These are phyloP conservation scores for Melanotaenia pygmaea DNA, from an alignment of 2,797 vertebrate genomes.

Conservation along the genomic window DNA sequence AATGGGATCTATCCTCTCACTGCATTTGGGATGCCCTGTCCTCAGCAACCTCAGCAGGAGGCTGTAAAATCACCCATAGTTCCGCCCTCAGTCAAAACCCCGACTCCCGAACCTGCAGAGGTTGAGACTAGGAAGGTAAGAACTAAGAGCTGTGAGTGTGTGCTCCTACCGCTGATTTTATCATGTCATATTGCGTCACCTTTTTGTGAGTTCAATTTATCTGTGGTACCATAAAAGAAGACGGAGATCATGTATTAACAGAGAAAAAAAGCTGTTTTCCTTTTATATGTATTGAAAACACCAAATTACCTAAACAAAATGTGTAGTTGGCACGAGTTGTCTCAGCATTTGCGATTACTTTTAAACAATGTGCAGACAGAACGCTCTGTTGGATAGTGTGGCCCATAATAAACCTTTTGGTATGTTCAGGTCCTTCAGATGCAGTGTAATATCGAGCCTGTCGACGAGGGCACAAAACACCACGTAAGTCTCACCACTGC, in stretches of 20 bases:
- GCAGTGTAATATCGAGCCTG: slow-evolving; percentile 98
- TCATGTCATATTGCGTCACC: background rate
- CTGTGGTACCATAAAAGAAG: background rate
- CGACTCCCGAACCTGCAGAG: slow-evolving; percentile 96
- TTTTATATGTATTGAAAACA: too few species aligned
- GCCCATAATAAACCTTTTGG: background rate
- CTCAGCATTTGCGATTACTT: too few species aligned
- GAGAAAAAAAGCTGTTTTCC: too few species aligned
- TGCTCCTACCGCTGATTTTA: background rate
- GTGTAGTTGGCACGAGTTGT: too few species aligned
- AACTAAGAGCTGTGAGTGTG: background rate
- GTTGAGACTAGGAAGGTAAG: slow-evolving; percentile 95
- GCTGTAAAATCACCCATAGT: slow-evolving; percentile 94
- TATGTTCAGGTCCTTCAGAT: slow-evolving; percentile 91
- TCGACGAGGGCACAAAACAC: slow-evolving; percentile 95
- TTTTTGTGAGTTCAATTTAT: too few species aligned
- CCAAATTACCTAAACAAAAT: too few species aligned
- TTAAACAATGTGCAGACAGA: too few species aligned
- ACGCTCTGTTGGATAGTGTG: too few species aligned
- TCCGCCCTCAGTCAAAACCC: slow-evolving; percentile 94
- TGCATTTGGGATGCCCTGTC: slow-evolving; percentile 93
- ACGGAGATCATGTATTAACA: background rate
- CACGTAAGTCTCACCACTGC: slow-evolving; percentile 83
- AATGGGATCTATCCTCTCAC: slow-evolving; percentile 98
- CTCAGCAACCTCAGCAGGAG: slow-evolving; percentile 96